Evolutionary conservation across 2,888 invertebrate genomes (phyloP), one percentile per base, ranked within the genome.

Genomic region (Balanococcus diminutus): DNA sequence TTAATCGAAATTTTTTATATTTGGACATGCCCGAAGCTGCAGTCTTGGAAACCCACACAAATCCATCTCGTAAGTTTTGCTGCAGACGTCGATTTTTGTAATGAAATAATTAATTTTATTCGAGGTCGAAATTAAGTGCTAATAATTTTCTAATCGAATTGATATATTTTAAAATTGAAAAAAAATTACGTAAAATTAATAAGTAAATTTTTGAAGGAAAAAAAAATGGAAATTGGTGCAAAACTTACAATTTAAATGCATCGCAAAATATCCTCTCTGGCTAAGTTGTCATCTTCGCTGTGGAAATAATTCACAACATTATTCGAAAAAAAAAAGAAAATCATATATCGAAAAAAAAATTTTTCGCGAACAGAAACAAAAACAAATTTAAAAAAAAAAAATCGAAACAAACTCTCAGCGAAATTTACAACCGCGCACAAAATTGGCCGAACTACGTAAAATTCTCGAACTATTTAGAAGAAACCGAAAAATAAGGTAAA

Each of bases 181-280:
- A 36, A 8, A 36, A 36, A 36, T 36, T 36, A 36, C 36, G 3
- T 8, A 8, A 36, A 36, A 36, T 3, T 36, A 8, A 36, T n/a
- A 36, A 36, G 8, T 36, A 36, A 36, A 36, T 36, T n/a, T n/a
- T n/a, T n/a, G n/a, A 25, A 67, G 11, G 11, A 16, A 67, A 11
- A 79, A 79, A 79, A 79, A 14, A 9, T 19, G 2, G 8, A 32
- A 19, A n/a, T n/a, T n/a, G n/a, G n/a, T n/a, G n/a, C n/a, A 19
- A 19, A 82, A 83, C 83, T 83, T 67, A 83, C 83, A 56, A 32
- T 83, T 83, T 36, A 83, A 83, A 83, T 83, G 83, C 83, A 83
- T 83, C 11, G 56, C 83, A 61, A 22, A 36, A 56, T n/a, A n/a
- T 56, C 56, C 19, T 31, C 9, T 79, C 36, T n/a, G 36, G 75